Conservation (phyloP, 2,113 vertebrate species). For the Centropus unirufus region DNA sequence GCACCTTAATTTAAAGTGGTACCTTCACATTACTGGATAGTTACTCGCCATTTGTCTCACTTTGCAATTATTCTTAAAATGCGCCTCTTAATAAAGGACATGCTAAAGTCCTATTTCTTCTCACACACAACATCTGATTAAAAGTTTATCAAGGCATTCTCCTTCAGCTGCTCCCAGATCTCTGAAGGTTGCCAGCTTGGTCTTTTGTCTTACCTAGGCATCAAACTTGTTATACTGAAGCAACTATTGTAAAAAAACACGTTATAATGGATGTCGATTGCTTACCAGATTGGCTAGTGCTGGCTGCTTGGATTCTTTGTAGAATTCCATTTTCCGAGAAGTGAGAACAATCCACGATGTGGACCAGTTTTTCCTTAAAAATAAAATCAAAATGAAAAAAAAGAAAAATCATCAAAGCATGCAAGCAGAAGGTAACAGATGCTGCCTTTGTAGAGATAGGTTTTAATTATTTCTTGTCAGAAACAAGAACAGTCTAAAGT, state of each 20-base stretch:
- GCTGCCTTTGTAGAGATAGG: fast-evolving
- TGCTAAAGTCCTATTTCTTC: conserved; percentile 71
- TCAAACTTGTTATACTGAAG: conserved; percentile 38
- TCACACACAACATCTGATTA: conserved; percentile 71
- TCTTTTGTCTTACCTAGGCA: conserved; percentile 1
- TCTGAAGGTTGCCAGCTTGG: conserved; percentile 19
- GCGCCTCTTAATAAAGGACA: conserved; percentile 80
- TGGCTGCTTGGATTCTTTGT: conserved; percentile 91
- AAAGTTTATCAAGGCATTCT: conserved; percentile 78
- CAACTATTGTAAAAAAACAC: neutral
- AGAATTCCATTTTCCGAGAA: conserved; percentile 84
- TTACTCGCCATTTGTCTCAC: conserved; percentile 76
- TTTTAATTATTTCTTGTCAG: neutral
- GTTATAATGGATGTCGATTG: neutral
- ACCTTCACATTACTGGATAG: conserved; percentile 76
- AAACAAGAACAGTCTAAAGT: neutral
- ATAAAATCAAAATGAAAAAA: neutral
- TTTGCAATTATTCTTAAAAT: conserved; percentile 76
- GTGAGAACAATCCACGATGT: conserved; percentile 86
- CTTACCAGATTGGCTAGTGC: conserved; percentile 81
- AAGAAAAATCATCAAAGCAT: neutral
- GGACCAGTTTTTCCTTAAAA: conserved; percentile 90
- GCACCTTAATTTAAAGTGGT: conserved; percentile 83
- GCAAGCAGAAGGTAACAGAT: neutral
- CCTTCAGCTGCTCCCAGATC: conserved; percentile 60